These are phyloP conservation scores for Lepisosteus osseus DNA, from an alignment of 2,113 vertebrate genomes.

Conservation along the genomic window DNA sequence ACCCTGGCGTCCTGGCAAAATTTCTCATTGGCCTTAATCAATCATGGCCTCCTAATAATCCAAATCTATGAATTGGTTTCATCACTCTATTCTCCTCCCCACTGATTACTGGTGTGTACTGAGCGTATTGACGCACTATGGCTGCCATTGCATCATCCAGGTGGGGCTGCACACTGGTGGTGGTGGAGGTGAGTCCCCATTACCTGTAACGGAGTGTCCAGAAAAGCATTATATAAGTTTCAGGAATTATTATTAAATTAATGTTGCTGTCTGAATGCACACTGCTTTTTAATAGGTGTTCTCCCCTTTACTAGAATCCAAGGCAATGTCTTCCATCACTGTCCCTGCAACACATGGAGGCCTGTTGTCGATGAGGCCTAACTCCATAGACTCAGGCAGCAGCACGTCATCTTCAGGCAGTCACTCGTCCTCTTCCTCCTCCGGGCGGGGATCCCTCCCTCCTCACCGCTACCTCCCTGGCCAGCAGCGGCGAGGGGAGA, in stretches of 20 bases:
- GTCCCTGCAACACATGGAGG: constrained; percentile 25
- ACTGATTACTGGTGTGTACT: no score
- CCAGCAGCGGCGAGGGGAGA: constrained; percentile 31
- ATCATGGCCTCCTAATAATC: no score
- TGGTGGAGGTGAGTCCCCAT: no score
- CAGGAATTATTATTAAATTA: not conserved
- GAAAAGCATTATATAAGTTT: no score
- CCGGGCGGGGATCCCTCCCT: constrained; percentile 59
- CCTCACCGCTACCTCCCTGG: constrained; percentile 44
- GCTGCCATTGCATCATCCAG: no score
- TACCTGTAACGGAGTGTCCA: no score
- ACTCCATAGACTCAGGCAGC: constrained; percentile 60
- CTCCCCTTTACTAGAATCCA: constrained; percentile 47
- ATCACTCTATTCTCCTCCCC: no score
- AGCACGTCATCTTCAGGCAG: constrained; percentile 61
- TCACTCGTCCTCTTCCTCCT: constrained; percentile 62
- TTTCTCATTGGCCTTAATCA: no score
- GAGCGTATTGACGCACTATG: no score
- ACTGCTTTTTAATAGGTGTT: not conserved
- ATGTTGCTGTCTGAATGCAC: not conserved
- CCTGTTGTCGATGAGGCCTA: constrained; percentile 41
- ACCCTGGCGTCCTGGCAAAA: no score
- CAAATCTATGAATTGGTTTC: no score
- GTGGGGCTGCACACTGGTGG: no score
- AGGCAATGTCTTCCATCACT: constrained; percentile 25